Evolutionary conservation across 1,140 invertebrate genomes (phyloP), one percentile per base, ranked within the genome.

Genomic region (Meteorus sp.): DNA sequence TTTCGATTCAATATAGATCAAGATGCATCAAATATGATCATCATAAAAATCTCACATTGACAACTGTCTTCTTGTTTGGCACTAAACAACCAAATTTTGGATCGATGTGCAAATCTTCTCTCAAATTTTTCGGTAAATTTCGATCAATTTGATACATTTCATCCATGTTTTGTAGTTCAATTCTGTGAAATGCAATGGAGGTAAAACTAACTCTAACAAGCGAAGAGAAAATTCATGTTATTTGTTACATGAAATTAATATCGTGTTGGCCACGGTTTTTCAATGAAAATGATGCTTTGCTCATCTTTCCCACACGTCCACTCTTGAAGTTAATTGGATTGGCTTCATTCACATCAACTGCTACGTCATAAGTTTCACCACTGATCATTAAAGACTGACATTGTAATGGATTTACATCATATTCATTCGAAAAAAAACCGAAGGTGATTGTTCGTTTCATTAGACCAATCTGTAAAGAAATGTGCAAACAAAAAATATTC

Each of bases 361-460:
- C 20, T 11, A 77, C 67, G 25, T 77, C 74, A 20, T 75, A 76
- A 15, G 65, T 66, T 62, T 77, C 72, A 7, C 63, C 74, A 0
- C 56, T 64, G 4, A 74, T 13, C 13, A 17, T n/a, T 1, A 78
- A 56, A 1, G 29, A 27, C 7, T 76, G 65, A 0, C 27, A 60
- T 11, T 62, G 62, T 31, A 75, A 48, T 0, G 68, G 44, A 13
- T 75, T 67, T 1, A 15, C 7, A 8, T 69, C 60, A 7, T 55
- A 44, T 43, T 75, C 54, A 29, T 67, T 20, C 1, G 74, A 23
- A 27, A 65, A 76, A 19, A 66, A 54, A 11, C 68, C 45, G 20
- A 74, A 68, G 15, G 0, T 60, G 1, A 69, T 20, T 22, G 19
- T 13, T 11, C 23, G 23, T 58, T 20, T 66, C 27, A n/a, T 62